These are phyloP conservation scores for Menidia menidia DNA, from an alignment of 2,797 vertebrate species.

Conservation along the genomic window DNA sequence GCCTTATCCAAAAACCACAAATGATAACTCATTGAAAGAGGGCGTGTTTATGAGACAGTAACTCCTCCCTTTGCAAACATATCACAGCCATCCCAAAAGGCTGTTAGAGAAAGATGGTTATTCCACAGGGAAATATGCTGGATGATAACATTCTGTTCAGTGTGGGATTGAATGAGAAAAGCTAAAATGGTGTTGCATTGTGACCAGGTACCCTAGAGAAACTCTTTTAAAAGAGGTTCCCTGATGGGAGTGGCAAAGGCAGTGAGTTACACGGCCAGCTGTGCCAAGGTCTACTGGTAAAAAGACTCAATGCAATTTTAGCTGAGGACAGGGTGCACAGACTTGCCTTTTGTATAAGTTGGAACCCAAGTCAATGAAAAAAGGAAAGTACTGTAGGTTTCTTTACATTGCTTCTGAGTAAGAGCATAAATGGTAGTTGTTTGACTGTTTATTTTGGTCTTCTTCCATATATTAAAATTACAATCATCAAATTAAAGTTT, in stretches of 20 bases:
- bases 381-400: conserved; percentile 10
- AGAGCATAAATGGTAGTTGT: conserved; percentile 4
- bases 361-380: background rate
- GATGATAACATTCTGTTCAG: conserved; percentile 67
- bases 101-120: conserved; percentile 21
- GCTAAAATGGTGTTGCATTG: conserved; percentile 63
- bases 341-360: conserved; percentile 26
- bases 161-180: conserved; percentile 55
- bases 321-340: conserved; percentile 32
- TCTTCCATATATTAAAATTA: conserved; percentile 12
- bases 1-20: conserved; percentile 42
- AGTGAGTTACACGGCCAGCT: conserved; percentile 44
- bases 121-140: conserved; percentile 56
- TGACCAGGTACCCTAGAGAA: conserved; percentile 63
- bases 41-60: conserved; percentile 33
- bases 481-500: background rate
- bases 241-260: conserved; percentile 39
- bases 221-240: conserved; percentile 43
- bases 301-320: conserved; percentile 44
- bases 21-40: conserved; percentile 34
- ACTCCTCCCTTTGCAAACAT: conserved; percentile 50
- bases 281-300: conserved; percentile 47
- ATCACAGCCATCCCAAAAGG: conserved; percentile 19
- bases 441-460: conserved; percentile 11
- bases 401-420: background rate